A percentile compares a stretch with the other conserved stretches of the same genome.
phyloP scores from a whole-genome alignment of 2,888 invertebrate genomes.

The Drosophila putrida region DNA sequence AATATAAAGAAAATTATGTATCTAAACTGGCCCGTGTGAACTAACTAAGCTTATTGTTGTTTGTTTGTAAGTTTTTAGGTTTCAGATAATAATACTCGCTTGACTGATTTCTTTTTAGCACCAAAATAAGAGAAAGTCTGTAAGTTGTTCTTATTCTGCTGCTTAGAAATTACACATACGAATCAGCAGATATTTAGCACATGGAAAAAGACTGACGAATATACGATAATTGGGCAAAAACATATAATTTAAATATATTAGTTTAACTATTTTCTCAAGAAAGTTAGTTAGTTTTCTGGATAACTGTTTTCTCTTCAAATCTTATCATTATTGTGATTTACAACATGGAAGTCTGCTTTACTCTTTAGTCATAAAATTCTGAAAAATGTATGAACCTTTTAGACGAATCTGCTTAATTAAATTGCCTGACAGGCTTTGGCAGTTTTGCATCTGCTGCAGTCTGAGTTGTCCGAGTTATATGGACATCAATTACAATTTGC shows the following conservation, averaged over 20 bases:
- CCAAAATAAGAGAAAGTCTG: slow-evolving; percentile 2
- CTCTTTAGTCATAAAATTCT: slow-evolving; percentile 6
- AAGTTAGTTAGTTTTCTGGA: neutral
- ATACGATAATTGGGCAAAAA: neutral
- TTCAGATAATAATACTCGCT: slow-evolving; percentile 4
- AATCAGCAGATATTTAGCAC: slow-evolving; percentile 5
- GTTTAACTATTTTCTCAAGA: neutral
- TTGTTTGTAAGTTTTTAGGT: neutral
- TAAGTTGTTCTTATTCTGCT: neutral
- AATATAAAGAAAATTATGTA: neutral
- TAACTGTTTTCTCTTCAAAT: neutral
- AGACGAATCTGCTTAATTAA: slow-evolving; percentile 41
- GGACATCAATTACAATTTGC: slow-evolving; percentile 66
- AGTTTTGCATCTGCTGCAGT: slow-evolving; percentile 9
- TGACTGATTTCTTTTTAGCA: slow-evolving; percentile 15
- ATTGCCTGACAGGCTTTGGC: slow-evolving; percentile 35
- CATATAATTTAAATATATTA: neutral
- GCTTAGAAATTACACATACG: neutral
- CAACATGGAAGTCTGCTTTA: neutral
- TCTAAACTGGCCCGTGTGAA: slow-evolving; percentile 25
- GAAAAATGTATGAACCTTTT: slow-evolving; percentile 47
- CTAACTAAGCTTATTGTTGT: slow-evolving; percentile 14
- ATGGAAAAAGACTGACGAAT: neutral
- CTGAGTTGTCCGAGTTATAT: neutral
- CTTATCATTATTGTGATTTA: neutral